A percentile compares a stretch with the other conserved stretches of the same genome.
These are phyloP conservation scores for Solenopsis invicta DNA, from an alignment of 1,140 invertebrate species.

Conservation along the genomic window DNA sequence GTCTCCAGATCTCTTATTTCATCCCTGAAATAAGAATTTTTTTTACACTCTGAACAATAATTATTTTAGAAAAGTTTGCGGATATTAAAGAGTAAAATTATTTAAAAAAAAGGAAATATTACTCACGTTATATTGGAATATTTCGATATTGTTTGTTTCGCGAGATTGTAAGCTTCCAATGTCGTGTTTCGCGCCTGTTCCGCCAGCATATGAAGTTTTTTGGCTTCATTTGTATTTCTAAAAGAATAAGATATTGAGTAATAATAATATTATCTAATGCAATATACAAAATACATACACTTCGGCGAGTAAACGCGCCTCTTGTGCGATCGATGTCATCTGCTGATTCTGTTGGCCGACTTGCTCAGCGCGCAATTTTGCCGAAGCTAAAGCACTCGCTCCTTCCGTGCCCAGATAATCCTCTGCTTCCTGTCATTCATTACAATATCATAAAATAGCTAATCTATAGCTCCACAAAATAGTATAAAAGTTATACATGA, in stretches of 20 bases:
- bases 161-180: conserved; percentile 92
- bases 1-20: conserved; percentile 89
- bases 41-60: conserved; percentile 3
- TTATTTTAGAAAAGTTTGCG: not conserved
- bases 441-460: conserved; percentile 37
- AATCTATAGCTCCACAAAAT: not conserved
- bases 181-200: conserved; percentile 95
- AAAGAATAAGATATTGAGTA: conserved; percentile 55
- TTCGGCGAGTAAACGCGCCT: conserved; percentile 93
- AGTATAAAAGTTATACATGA: conserved; percentile 51
- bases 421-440: conserved; percentile 88
- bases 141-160: conserved; percentile 93
- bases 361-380: conserved; percentile 93
- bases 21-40: conserved; percentile 85
- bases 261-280: not conserved
- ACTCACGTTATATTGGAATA: conserved; percentile 92
- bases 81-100: not conserved
- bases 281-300: conserved; percentile 87
- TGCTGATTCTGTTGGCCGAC: conserved; percentile 96
- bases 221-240: conserved; percentile 91
- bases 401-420: conserved; percentile 94
- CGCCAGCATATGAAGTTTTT: conserved; percentile 92
- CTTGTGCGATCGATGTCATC: conserved; percentile 96
- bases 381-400: conserved; percentile 91
- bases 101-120: conserved; percentile 7